Percentiles rank a stretch among this genome's conserved stretches.
phyloP scores from a whole-genome alignment of 2,888 invertebrate genomes.

The Drosophila pseudotakahashii region DNA sequence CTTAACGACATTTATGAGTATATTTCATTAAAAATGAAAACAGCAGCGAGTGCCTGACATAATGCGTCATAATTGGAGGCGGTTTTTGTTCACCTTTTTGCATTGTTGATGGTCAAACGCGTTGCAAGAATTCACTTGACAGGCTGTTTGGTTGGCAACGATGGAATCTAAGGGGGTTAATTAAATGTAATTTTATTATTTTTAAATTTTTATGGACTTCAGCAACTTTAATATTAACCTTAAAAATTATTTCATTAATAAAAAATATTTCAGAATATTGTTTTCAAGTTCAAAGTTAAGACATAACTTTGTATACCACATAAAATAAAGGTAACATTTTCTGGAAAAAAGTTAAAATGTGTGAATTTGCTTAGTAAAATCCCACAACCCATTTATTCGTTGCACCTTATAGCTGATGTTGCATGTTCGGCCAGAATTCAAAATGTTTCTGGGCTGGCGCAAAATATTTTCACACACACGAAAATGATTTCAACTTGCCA shows the following conservation, averaged over 20 bases:
- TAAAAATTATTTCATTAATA: background rate
- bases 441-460: slow-evolving; percentile 16
- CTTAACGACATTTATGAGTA: slow-evolving; percentile 61
- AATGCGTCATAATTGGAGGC: slow-evolving; percentile 53
- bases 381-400: background rate
- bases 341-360: no score
- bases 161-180: background rate
- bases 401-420: background rate
- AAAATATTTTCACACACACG: slow-evolving; percentile 82
- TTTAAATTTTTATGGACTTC: no score
- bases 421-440: slow-evolving; percentile 1
- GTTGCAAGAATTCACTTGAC: slow-evolving; percentile 17
- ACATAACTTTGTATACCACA: no score
- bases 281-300: no score
- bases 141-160: slow-evolving; percentile 9
- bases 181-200: background rate
- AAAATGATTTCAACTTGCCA: slow-evolving; percentile 77
- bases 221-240: no score
- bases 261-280: no score
- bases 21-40: slow-evolving; percentile 55
- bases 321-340: no score
- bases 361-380: no score
- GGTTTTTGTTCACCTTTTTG: slow-evolving; percentile 17
- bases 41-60: slow-evolving; percentile 56
- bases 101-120: slow-evolving; percentile 31